Conservation (phyloP, 2,797 vertebrate genomes). For the Peromyscus eremicus region DNA sequence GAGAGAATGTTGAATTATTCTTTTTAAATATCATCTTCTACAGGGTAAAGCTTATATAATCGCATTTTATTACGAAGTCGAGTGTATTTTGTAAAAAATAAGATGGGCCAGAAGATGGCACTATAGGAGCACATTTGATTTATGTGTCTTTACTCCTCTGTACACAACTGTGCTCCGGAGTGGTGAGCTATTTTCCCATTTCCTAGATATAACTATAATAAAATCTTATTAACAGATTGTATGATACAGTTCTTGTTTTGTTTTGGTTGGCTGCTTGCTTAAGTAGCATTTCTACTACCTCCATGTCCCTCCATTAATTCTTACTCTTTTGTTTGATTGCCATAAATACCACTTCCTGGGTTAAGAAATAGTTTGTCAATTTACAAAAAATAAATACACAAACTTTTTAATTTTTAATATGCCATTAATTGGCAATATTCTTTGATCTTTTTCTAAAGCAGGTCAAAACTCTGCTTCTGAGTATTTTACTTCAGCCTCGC, state of each 20-base stretch:
- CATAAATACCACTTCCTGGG: not conserved
- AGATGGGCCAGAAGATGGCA: slow-evolving; percentile 76
- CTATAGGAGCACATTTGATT: not conserved
- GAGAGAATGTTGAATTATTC: not conserved
- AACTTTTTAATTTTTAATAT: slow-evolving; percentile 1
- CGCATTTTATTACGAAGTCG: not conserved
- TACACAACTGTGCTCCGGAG: not conserved
- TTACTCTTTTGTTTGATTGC: not conserved
- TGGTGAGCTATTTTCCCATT: not conserved
- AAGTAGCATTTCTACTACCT: not conserved
- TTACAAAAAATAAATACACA: not conserved
- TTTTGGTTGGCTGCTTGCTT: not conserved
- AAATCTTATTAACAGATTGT: not conserved
- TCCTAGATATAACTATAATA: not conserved
- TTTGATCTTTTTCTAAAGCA: not conserved
- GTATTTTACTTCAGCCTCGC: not conserved
- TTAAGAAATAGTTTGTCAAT: slow-evolving; percentile 20
- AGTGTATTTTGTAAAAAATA: slow-evolving; percentile 19
- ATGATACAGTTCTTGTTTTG: not conserved
- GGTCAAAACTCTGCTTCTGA: not conserved
- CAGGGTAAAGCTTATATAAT: not conserved
- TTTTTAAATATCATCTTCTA: not conserved
- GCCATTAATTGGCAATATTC: not conserved
- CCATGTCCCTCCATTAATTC: not conserved
- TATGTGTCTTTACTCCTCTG: not conserved